These are phyloP conservation scores for Drosophila greeni DNA, from an alignment of 2,888 invertebrate species.

Conservation along the genomic window DNA sequence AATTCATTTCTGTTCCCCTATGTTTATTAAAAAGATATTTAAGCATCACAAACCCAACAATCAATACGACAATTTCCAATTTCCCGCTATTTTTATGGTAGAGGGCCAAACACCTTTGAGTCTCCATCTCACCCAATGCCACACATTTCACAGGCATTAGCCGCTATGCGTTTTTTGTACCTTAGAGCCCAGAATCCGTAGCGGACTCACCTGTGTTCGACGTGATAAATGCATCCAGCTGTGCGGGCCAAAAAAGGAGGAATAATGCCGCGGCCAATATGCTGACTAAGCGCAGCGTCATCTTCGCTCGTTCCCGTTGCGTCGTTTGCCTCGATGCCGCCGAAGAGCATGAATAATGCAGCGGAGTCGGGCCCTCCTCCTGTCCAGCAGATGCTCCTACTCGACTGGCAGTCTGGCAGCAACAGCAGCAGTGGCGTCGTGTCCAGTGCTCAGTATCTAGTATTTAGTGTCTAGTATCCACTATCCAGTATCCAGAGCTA, in stretches of 20 bases:
- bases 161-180: slow-evolving; percentile 7
- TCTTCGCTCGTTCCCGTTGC: slow-evolving; percentile 58
- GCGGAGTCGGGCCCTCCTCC: slow-evolving; percentile 17
- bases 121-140: slow-evolving; percentile 10
- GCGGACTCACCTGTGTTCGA: slow-evolving; percentile 67
- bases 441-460: slow-evolving; percentile 8
- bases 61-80: not conserved
- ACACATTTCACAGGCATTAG: slow-evolving; percentile 34
- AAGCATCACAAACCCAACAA: not conserved
- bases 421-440: not conserved
- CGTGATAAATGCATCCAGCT: slow-evolving; percentile 75
- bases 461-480: slow-evolving; percentile 7
- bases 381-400: slow-evolving; percentile 31
- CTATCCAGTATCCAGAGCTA: slow-evolving; percentile 32
- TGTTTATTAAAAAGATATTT: not conserved
- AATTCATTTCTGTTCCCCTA: not conserved
- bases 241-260: slow-evolving; percentile 66
- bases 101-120: not conserved
- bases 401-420: slow-evolving; percentile 26
- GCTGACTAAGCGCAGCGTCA: slow-evolving; percentile 69
- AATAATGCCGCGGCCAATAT: slow-evolving; percentile 60
- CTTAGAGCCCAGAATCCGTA: slow-evolving; percentile 12
- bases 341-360: slow-evolving; percentile 66
- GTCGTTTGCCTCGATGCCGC: slow-evolving; percentile 33
- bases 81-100: slow-evolving; percentile 10